Evolutionary conservation across 2,113 vertebrate species (phyloP).

Genomic region (Lagenorhynchus albirostris): DNA sequence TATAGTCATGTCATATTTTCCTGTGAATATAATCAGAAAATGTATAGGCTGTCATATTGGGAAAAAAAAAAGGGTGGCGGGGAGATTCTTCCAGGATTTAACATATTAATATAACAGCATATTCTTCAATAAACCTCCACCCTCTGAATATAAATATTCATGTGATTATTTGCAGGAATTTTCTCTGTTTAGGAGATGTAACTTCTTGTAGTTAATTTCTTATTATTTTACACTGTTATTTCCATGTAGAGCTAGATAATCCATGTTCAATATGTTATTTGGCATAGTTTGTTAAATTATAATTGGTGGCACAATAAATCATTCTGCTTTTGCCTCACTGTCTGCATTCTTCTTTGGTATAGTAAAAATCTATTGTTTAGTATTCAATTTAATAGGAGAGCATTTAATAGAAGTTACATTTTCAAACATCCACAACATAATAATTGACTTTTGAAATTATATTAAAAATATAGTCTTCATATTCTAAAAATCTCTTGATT

Average conservation of each 20-base stretch:
- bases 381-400: not conserved
- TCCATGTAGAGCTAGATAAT: not conserved
- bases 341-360: not conserved
- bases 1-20: not conserved
- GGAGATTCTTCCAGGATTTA: not conserved
- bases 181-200: not conserved
- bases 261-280: not conserved
- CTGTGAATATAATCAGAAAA: not conserved
- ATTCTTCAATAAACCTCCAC: not conserved
- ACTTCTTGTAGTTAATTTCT: not conserved
- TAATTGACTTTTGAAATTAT: conserved; percentile 6
- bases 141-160: not conserved
- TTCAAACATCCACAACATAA: not conserved
- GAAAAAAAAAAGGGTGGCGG: not conserved
- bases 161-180: not conserved
- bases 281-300: not conserved
- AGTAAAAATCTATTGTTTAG: not conserved
- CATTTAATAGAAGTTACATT: not conserved
- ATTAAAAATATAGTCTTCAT: not conserved
- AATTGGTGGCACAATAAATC: conserved; percentile 20
- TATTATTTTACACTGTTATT: not conserved
- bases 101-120: not conserved
- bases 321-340: not conserved
- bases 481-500: not conserved
- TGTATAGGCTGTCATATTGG: not conserved